Percentiles rank a stretch among this genome's conserved stretches.
Evolutionary conservation across 2,113 vertebrate genomes (phyloP).

Genomic region (Poecile atricapillus): DNA sequence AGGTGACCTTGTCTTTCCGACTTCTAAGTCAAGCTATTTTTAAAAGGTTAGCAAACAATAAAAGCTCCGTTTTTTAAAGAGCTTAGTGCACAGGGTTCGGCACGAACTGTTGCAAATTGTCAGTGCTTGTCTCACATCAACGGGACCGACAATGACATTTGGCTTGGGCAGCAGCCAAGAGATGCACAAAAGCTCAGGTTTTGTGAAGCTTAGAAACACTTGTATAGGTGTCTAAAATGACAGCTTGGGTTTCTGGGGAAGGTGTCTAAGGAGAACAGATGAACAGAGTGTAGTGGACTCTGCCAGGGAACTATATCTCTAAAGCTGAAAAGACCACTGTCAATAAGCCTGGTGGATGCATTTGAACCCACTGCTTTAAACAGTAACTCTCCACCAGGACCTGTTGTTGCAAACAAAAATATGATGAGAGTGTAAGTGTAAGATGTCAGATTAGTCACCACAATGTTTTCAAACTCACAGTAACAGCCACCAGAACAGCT

Average conservation of each 20-base stretch:
- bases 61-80: neutral
- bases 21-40: neutral
- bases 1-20: neutral
- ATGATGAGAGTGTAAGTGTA: neutral
- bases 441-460: neutral
- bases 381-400: neutral
- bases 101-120: neutral
- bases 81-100: rapidly evolving
- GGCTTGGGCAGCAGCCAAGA: neutral
- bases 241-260: neutral
- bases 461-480: neutral
- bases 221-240: neutral
- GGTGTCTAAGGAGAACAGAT: neutral
- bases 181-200: neutral
- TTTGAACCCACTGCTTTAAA: neutral
- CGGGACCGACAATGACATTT: neutral
- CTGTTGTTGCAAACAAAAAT: neutral
- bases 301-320: neutral
- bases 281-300: neutral
- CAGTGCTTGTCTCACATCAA: neutral
- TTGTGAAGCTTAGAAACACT: neutral
- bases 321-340: neutral
- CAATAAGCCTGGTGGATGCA: neutral
- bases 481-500: neutral
- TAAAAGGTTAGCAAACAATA: neutral